A percentile compares a stretch with the other conserved stretches of the same genome.
Evolutionary conservation across 2,797 vertebrate species (phyloP).

Genomic region (Sternarchorhynchus goeldii): DNA sequence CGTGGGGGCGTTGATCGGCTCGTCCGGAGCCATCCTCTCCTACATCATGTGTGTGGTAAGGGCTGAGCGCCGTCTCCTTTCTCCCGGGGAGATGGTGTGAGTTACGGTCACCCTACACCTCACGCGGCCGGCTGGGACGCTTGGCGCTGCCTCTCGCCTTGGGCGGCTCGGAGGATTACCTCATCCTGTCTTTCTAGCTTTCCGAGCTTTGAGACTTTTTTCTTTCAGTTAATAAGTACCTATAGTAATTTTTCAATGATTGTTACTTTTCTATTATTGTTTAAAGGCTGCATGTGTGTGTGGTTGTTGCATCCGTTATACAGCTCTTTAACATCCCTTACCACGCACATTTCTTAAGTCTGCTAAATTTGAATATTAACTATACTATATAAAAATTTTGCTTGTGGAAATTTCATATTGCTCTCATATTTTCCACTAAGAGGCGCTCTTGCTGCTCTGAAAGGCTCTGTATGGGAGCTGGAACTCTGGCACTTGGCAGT

Average conservation of each 20-base stretch:
- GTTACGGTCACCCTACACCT: slow-evolving; percentile 10
- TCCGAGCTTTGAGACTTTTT: neutral
- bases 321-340: no score
- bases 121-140: neutral
- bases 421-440: slow-evolving; percentile 64
- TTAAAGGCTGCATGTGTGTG: neutral
- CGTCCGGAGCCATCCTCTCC: slow-evolving; percentile 79
- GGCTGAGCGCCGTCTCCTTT: neutral
- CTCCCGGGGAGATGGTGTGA: slow-evolving; percentile 5
- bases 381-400: no score
- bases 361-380: no score
- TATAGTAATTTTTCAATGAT: neutral
- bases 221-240: neutral
- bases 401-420: neutral
- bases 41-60: slow-evolving; percentile 81
- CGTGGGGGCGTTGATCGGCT: slow-evolving; percentile 77
- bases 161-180: slow-evolving; percentile 7
- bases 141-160: neutral
- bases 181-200: slow-evolving; percentile 4
- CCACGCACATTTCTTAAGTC: no score
- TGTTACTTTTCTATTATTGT: no score
- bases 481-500: neutral
- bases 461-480: neutral
- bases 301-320: neutral
- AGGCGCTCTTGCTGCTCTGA: slow-evolving; percentile 66